These are phyloP conservation scores for Limosa lapponica DNA, from an alignment of 2,797 vertebrate genomes.

Conservation along the genomic window DNA sequence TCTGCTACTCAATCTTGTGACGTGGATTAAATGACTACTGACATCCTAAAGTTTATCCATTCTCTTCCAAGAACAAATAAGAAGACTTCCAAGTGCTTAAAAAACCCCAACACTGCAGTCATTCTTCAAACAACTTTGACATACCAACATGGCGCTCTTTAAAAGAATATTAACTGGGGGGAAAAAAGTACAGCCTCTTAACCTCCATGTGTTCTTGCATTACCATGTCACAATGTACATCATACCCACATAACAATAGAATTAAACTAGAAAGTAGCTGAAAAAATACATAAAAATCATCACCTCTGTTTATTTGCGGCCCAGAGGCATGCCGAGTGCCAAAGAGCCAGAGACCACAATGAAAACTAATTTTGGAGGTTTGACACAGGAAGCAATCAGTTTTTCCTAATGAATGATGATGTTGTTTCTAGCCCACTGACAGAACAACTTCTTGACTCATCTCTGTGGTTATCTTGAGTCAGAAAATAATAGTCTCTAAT, in stretches of 20 bases:
- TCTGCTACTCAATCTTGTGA: background rate
- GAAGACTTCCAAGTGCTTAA: background rate
- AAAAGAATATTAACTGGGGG: accelerated
- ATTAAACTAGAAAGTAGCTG: background rate
- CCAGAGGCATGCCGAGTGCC: background rate
- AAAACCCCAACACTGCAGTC: background rate
- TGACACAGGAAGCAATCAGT: background rate
- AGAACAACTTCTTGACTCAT: background rate
- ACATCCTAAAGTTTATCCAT: background rate
- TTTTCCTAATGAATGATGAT: background rate
- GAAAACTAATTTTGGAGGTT: background rate
- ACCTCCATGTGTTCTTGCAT: background rate
- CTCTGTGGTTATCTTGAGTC: background rate
- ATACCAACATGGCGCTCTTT: background rate
- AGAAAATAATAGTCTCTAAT: background rate
- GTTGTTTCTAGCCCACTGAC: background rate
- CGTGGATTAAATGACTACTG: background rate
- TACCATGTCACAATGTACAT: background rate
- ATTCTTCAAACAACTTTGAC: background rate
- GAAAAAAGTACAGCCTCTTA: background rate
- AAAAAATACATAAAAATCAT: background rate
- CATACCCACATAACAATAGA: background rate
- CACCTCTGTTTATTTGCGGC: background rate
- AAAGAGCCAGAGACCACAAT: background rate
- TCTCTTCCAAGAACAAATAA: background rate